Evolutionary conservation across 2,888 invertebrate genomes (phyloP).

Genomic region (Lycophotia porphyrea): DNA sequence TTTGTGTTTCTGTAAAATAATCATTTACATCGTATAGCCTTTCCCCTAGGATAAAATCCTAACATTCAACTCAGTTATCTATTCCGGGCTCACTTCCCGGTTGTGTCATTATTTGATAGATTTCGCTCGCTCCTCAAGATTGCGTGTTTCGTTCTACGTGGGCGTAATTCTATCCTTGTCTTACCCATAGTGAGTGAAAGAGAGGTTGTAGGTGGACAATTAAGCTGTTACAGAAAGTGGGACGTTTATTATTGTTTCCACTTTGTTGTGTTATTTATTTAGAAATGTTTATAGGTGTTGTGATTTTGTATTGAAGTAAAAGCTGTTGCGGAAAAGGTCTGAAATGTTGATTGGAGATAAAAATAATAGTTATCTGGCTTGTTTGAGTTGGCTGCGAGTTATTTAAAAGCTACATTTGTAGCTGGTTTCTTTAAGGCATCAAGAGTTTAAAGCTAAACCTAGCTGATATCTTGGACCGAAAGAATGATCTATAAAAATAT

Average conservation of each 20-base stretch:
- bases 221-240: conserved; percentile 64
- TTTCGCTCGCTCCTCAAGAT: conserved; percentile 66
- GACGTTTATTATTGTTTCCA: conserved; percentile 66
- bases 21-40: conserved; percentile 30
- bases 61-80: conserved; percentile 42
- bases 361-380: not conserved
- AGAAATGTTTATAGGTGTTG: conserved; percentile 48
- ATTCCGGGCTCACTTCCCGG: conserved; percentile 65
- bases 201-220: conserved; percentile 56
- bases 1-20: too few species aligned
- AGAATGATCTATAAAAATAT: not conserved
- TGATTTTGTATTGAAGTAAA: conserved; percentile 30
- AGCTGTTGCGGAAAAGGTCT: conserved; percentile 2
- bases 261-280: conserved; percentile 57
- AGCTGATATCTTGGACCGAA: not conserved
- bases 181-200: conserved; percentile 31
- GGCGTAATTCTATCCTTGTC: conserved; percentile 63
- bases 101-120: conserved; percentile 68
- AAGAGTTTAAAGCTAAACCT: not conserved
- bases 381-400: not conserved
- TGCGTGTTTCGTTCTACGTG: conserved; percentile 66
- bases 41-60: conserved; percentile 14
- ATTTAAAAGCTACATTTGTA: not conserved
- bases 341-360: not conserved
- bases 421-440: not conserved